Percentiles rank a stretch among this genome's conserved stretches.
These are phyloP conservation scores for Semnornis frantzii DNA, from an alignment of 2,113 vertebrate species.

Conservation along the genomic window DNA sequence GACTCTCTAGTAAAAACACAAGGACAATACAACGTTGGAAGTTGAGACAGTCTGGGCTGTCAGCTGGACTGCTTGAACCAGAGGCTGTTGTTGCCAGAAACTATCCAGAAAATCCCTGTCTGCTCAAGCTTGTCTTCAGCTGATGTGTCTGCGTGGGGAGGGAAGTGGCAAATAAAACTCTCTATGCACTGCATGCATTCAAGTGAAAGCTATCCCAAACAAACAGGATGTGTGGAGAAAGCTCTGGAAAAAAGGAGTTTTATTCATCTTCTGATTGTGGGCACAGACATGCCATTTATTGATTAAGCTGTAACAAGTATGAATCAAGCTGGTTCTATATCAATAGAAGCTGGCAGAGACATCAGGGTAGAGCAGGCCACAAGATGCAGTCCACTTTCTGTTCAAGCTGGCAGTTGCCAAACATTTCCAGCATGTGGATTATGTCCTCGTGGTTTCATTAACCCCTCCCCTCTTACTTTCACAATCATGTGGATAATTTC, in stretches of 20 bases:
- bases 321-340: neutral
- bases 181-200: neutral
- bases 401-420: neutral
- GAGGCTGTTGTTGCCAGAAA: neutral
- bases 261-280: neutral
- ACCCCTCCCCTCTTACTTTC: neutral
- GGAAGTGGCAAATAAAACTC: neutral
- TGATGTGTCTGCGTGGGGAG: rapidly evolving
- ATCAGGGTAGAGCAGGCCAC: neutral
- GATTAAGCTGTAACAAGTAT: neutral
- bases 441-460: neutral
- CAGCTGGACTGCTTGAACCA: neutral
- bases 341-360: neutral
- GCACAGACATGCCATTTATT: neutral
- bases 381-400: neutral
- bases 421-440: constrained; percentile 10
- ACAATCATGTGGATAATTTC: neutral
- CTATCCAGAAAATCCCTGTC: neutral
- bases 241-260: neutral
- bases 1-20: neutral
- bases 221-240: neutral
- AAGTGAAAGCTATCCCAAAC: neutral
- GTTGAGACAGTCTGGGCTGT: neutral
- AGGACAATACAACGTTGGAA: neutral
- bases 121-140: neutral